These are phyloP conservation scores for Spea multiplicata DNA, from an alignment of 2,113 vertebrate species.

Conservation along the genomic window DNA sequence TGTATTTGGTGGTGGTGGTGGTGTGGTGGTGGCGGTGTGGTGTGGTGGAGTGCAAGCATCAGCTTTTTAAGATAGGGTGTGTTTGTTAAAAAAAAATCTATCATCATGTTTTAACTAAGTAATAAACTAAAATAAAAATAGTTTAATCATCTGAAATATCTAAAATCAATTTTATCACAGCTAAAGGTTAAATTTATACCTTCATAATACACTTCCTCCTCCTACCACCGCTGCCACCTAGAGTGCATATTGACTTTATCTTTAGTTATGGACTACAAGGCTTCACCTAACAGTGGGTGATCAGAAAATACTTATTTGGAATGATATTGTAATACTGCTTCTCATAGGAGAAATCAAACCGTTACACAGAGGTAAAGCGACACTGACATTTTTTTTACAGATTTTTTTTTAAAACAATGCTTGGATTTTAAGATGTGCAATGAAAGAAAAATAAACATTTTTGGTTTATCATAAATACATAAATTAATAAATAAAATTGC, in stretches of 20 bases:
- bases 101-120: neutral
- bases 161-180: neutral
- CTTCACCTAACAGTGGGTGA: slow-evolving; percentile 53
- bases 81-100: slow-evolving; percentile 36
- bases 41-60: slow-evolving; percentile 63
- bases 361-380: slow-evolving; percentile 61
- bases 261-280: slow-evolving; percentile 16
- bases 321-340: slow-evolving; percentile 51
- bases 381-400: slow-evolving; percentile 67
- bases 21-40: no score
- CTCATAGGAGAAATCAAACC: slow-evolving; percentile 60
- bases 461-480: neutral
- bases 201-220: neutral
- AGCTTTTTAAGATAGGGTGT: slow-evolving; percentile 60
- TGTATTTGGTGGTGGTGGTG: slow-evolving; percentile 64
- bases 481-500: neutral
- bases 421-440: slow-evolving; percentile 54
- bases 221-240: neutral
- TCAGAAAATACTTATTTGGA: slow-evolving; percentile 52
- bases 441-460: neutral
- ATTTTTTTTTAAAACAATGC: slow-evolving; percentile 64
- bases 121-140: neutral
- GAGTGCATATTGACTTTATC: neutral
- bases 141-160: no score
- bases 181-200: neutral